phyloP scores from a whole-genome alignment of 2,888 invertebrate species.

The Megamerina dolium region DNA sequence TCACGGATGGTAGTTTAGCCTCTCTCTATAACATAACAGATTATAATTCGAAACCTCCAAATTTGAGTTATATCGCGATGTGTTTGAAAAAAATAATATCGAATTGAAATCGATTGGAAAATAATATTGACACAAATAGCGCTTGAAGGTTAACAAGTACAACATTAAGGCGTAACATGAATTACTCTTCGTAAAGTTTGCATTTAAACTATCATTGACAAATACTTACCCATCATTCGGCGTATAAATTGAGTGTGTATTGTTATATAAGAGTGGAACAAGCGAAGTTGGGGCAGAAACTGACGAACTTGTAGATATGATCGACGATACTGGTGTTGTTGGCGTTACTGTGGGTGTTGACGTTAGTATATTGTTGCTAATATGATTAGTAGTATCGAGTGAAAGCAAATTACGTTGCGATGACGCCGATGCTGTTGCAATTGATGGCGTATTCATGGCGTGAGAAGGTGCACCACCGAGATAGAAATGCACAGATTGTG shows the following conservation, averaged over 20 bases:
- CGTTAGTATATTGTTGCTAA: slow-evolving; percentile 11
- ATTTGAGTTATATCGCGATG: too few relatives aligned
- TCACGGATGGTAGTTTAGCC: too few relatives aligned
- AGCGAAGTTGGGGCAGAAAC: slow-evolving; percentile 16
- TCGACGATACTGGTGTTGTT: slow-evolving; percentile 6
- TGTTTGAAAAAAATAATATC: too few relatives aligned
- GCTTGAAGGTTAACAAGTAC: too few relatives aligned
- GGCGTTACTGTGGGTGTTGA: slow-evolving; percentile 14
- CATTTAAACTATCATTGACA: background rate
- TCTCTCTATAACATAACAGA: too few relatives aligned
- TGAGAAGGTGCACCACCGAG: slow-evolving; percentile 30
- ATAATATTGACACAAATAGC: too few relatives aligned
- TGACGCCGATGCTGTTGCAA: slow-evolving; percentile 11
- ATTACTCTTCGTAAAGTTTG: too few relatives aligned
- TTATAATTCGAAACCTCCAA: too few relatives aligned
- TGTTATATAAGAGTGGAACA: slow-evolving; percentile 12
- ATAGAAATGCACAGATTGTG: slow-evolving; percentile 38
- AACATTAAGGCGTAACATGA: too few relatives aligned
- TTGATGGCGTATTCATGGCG: slow-evolving; percentile 11
- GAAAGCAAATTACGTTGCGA: slow-evolving; percentile 12
- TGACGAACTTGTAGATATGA: slow-evolving; percentile 12
- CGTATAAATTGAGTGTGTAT: slow-evolving; percentile 21
- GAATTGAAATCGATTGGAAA: too few relatives aligned
- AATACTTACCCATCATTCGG: slow-evolving; percentile 31
- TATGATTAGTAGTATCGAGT: slow-evolving; percentile 22